Conservation (phyloP, 2,113 vertebrate species). For the Glaucidium brasilianum region DNA sequence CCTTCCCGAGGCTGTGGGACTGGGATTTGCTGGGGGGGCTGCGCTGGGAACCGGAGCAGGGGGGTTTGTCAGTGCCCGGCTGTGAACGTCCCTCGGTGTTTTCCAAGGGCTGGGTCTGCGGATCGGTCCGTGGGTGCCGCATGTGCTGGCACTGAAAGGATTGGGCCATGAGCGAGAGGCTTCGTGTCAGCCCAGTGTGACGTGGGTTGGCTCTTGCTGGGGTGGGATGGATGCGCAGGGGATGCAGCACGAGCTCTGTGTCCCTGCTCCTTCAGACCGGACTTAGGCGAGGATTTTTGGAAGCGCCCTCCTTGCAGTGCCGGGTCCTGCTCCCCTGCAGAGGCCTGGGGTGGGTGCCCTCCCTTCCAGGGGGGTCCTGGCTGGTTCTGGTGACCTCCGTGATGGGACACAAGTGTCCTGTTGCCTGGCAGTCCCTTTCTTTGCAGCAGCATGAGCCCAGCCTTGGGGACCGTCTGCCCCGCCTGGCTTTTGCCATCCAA, state of each 20-base stretch:
- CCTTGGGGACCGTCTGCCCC: neutral
- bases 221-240: neutral
- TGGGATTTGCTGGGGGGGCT: rapidly evolving
- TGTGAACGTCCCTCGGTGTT: rapidly evolving
- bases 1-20: neutral
- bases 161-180: neutral
- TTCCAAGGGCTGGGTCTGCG: neutral
- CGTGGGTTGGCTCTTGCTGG: neutral
- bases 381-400: neutral
- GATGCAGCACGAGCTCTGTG: rapidly evolving
- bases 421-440: neutral
- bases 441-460: neutral
- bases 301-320: rapidly evolving
- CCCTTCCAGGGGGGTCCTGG: neutral
- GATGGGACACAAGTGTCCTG: rapidly evolving
- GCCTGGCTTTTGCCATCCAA: neutral
- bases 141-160: neutral
- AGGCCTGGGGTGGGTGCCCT: neutral
- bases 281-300: neutral
- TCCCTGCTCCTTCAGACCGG: neutral
- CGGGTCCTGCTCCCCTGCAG: rapidly evolving
- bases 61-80: neutral
- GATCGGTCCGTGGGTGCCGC: rapidly evolving
- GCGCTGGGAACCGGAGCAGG: rapidly evolving
- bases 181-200: neutral